Evolutionary conservation across 2,797 vertebrate genomes (phyloP).

Genomic region (Emys orbicularis): DNA sequence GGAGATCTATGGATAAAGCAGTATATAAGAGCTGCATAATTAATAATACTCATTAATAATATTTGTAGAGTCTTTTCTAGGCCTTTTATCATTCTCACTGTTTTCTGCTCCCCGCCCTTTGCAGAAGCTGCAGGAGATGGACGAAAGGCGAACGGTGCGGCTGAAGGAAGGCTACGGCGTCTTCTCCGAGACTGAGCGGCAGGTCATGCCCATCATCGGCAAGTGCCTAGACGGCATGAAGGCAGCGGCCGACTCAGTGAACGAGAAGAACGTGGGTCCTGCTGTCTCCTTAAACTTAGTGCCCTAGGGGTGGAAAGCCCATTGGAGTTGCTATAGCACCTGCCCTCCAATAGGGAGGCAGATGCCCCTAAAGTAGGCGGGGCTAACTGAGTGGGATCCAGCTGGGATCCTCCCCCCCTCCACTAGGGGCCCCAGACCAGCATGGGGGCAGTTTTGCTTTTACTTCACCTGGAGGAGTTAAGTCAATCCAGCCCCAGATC

Average conservation of each 20-base stretch:
- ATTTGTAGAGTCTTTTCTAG: background rate
- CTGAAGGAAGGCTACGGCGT: conserved; percentile 86
- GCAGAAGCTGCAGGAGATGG: conserved; percentile 92
- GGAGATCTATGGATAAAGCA: background rate
- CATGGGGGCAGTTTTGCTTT: background rate
- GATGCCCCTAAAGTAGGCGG: background rate
- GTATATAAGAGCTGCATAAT: background rate
- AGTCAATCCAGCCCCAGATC: background rate
- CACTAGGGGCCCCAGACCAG: background rate
- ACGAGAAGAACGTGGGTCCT: conserved; percentile 88
- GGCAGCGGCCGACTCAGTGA: conserved; percentile 86
- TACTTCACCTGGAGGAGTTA: background rate
- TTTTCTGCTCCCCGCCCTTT: background rate
- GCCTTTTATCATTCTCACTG: background rate
- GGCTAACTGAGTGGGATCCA: background rate
- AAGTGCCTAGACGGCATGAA: conserved; percentile 94
- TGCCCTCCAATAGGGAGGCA: background rate
- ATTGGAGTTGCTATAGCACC: background rate
- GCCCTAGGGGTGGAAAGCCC: background rate
- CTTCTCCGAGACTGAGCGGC: conserved; percentile 88
- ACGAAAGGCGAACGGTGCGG: conserved; percentile 85
- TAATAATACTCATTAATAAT: too few species aligned
- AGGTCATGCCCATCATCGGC: conserved; percentile 92
- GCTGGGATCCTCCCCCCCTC: background rate
- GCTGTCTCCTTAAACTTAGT: background rate